Conservation (phyloP, 2,888 invertebrate genomes). For the Drosophila ustulata region DNA sequence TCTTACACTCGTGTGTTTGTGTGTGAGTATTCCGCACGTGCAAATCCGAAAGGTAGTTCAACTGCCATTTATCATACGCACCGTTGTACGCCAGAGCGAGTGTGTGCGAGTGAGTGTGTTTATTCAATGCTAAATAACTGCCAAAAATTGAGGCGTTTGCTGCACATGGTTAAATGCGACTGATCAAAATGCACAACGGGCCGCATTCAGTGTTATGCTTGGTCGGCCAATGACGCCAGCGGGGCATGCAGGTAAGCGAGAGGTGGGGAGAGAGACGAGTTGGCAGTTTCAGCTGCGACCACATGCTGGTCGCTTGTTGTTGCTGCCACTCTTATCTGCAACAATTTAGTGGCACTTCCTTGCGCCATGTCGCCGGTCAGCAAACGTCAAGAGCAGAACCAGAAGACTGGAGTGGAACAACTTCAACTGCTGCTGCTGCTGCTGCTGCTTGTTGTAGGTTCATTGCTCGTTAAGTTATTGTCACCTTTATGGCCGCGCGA, state of each 20-base stretch:
- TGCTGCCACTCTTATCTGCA: constrained; percentile 66
- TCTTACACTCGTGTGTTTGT: constrained; percentile 8
- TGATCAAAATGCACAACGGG: constrained; percentile 57
- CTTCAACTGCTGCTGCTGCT: neutral
- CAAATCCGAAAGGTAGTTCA: constrained; percentile 70
- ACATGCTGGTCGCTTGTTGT: constrained; percentile 60
- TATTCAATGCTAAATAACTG: constrained; percentile 54
- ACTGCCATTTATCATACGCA: constrained; percentile 80
- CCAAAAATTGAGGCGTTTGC: constrained; percentile 68
- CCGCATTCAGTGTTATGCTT: constrained; percentile 55
- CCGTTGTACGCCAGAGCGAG: constrained; percentile 48
- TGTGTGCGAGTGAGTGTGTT: constrained; percentile 22
- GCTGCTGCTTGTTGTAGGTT: constrained; percentile 56
- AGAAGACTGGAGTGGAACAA: neutral
- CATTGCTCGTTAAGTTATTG: constrained; percentile 84
- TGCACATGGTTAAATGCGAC: constrained; percentile 64
- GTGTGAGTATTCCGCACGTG: constrained; percentile 44
- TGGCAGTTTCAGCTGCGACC: constrained; percentile 35
- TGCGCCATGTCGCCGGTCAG: constrained; percentile 71
- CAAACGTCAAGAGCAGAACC: constrained; percentile 53
- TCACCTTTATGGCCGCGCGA: constrained; percentile 76
- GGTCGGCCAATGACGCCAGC: constrained; percentile 18
- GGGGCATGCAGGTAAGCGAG: neutral
- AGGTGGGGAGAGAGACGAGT: neutral
- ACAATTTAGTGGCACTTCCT: constrained; percentile 79